Evolutionary conservation across 2,113 vertebrate genomes (phyloP), one percentile per base, ranked within the genome.

Genomic region (Laticauda colubrina): DNA sequence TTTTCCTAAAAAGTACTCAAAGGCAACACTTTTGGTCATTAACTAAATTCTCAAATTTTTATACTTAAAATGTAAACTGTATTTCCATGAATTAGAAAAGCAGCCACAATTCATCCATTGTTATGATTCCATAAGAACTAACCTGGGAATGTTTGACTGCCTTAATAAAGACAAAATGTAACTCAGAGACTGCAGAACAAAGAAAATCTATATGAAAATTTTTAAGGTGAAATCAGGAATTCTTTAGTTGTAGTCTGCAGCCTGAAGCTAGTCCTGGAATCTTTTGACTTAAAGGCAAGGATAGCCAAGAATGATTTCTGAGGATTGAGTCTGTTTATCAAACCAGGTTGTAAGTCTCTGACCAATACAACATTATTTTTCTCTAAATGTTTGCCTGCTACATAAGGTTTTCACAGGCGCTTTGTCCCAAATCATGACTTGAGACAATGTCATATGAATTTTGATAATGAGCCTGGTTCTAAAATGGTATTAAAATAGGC

Each of bases 1-100:
- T 2, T 8, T 39, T 21, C 81, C 2, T 6, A 54, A 89, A 48
- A 0, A 87, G 12, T 10, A 88, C 23, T 48, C 21, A 88, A 51
- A 89, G 64, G 85, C 81, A 51, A 92, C 56, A 56, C 29, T 92
- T 89, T 92, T 39, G 91, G 87, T 85, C 92, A 59, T 8, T 21
- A 39, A 57, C 43, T 48, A 23, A 45, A 0, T 0, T 1, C 21
- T 75, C 43, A 56, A 5, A 29, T 15, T 55, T 45, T 3, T 45
- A 85, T 39, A 39, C n/a, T 81, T 86, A 86, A 48, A 91, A 59
- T 29, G 20, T 9, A 81, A 59, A 21, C 48, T 15, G 24, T 21
- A 23, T n/a, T 29, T 1, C 1, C 0, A 23, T 85, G 24, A n/a
- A 5, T 6, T 5, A 87, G 10, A 87, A 85, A 14, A 6, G 11